phyloP scores from a whole-genome alignment of 2,113 vertebrate species.

The Eurystomus gularis region DNA sequence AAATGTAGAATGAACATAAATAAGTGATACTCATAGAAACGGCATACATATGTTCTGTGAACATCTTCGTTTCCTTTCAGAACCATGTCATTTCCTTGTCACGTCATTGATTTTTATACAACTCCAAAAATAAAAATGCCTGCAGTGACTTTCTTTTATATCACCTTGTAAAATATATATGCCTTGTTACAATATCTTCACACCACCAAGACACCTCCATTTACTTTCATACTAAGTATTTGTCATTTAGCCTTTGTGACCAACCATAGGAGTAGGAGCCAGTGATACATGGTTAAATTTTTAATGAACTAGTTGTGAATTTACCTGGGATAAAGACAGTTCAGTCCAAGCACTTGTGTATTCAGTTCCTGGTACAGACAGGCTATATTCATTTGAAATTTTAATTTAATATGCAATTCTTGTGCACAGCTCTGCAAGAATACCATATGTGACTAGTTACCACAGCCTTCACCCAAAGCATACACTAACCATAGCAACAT shows the following conservation, averaged over 20 bases:
- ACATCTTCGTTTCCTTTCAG: background rate
- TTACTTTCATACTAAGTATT: background rate
- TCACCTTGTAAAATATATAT: background rate
- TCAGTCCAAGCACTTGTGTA: conserved; percentile 1
- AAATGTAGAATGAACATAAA: background rate
- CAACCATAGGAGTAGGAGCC: background rate
- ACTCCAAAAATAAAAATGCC: background rate
- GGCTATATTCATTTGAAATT: conserved; percentile 18
- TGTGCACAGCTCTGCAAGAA: conserved; percentile 38
- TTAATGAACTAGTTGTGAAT: background rate
- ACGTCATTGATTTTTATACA: background rate
- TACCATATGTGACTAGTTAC: conserved; percentile 71
- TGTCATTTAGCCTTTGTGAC: background rate
- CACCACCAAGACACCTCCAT: background rate
- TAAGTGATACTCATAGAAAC: background rate
- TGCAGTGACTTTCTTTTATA: background rate
- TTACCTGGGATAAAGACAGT: background rate
- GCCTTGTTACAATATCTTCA: background rate
- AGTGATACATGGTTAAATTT: background rate
- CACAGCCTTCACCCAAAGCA: conserved; percentile 64
- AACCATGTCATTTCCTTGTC: background rate
- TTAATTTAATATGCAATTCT: conserved; percentile 70
- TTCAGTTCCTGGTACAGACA: conserved; percentile 4
- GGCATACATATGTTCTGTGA: background rate
- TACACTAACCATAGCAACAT: conserved; percentile 74